Base-by-base conservation (phyloP, 2,888 invertebrate species). In the Acleris emargana region DNA sequence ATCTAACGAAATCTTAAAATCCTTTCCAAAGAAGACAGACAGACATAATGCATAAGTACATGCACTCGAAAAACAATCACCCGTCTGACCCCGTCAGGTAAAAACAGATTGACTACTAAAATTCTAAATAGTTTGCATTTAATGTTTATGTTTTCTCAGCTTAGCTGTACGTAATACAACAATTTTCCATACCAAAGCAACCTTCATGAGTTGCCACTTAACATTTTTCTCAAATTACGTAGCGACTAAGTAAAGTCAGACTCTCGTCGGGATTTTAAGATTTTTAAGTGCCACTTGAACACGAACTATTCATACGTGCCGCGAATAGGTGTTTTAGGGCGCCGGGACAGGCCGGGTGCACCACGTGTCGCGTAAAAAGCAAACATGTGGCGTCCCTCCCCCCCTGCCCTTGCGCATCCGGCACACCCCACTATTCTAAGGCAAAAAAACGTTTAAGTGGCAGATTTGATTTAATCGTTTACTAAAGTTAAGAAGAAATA, bases 331-430 rank as follows among this genome's bases (percentile, higher is more conserved):
- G 58, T 53, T 64, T 47, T 47, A 47, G 64, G 58, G 32, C 58
- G 32, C 58, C 42, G 55, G 69, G 74, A 73, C 72, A 76, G 74
- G 72, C 68, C 64, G 53, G 62, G 62, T 69, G 61, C 72, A 71
- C 78, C 84, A 84, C 83, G 77, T 84, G 84, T 68, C 79, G 73
- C 42, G 71, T 77, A 83, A 82, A 83, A 82, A 80, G 75, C 74
- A 68, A 76, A 78, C 84, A 84, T 83, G 81, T 84, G 84, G 77
- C 71, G 73, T 70, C 70, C 72, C 71, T 20, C 53, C 51, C 25
- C 58, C 42, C 62, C 67, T 67, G 54, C 62, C 67, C 72, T 68
- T 68, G 68, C 73, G 75, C 80, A 82, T 83, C 84, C 83, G 83
- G 81, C 74, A 79, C 76, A 73, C 77, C 72, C 73, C 72, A 71